Conservation (phyloP, 2,797 vertebrate species). For the Pelobates cultripes region DNA sequence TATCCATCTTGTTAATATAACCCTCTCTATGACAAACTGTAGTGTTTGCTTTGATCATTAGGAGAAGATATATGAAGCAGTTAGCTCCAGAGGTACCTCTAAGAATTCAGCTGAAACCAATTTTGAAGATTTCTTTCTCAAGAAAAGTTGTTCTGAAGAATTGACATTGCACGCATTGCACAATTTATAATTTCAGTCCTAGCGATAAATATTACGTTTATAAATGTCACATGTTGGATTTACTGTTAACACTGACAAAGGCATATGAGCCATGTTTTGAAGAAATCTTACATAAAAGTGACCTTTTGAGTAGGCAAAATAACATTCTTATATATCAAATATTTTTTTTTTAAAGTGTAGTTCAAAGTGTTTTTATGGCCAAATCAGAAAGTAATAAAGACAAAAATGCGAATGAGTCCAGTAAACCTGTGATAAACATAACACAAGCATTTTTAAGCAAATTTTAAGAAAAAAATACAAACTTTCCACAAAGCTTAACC, state of each 20-base stretch:
- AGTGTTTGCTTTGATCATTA: slow-evolving; percentile 52
- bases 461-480: too few species aligned
- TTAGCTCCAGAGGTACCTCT: slow-evolving; percentile 54
- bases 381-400: neutral
- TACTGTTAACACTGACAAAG: slow-evolving; percentile 44
- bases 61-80: slow-evolving; percentile 54
- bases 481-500: too few species aligned
- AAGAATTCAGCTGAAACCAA: slow-evolving; percentile 60
- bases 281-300: slow-evolving; percentile 12
- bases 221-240: slow-evolving; percentile 38
- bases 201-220: slow-evolving; percentile 47
- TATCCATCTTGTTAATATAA: slow-evolving; percentile 45
- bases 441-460: too few species aligned
- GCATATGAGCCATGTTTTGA: slow-evolving; percentile 35
- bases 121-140: slow-evolving; percentile 46
- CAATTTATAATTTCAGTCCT: slow-evolving; percentile 45
- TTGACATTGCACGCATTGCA: slow-evolving; percentile 47
- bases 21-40: slow-evolving; percentile 51
- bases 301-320: slow-evolving; percentile 11
- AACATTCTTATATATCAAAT: neutral
- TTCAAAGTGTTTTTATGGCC: neutral
- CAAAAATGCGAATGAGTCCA: neutral
- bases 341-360: neutral
- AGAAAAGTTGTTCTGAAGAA: slow-evolving; percentile 45
- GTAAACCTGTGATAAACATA: neutral